Evolutionary conservation across 1,140 invertebrate genomes (phyloP).

Genomic region (Drosophila neocordata): DNA sequence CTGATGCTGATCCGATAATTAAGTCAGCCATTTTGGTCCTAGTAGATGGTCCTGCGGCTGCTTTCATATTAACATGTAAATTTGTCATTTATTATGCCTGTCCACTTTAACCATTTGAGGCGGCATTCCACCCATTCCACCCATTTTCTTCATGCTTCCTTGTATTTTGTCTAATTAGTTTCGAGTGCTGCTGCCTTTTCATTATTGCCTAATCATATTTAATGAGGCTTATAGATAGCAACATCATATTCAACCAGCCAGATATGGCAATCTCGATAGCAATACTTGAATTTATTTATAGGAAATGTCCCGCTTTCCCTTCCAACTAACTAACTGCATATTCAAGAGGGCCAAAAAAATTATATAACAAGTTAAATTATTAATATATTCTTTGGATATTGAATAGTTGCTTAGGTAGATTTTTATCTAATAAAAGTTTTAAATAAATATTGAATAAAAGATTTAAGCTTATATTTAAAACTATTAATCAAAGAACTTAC

Average conservation of each 20-base stretch:
- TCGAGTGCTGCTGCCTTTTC: slow-evolving; percentile 54
- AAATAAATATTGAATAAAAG: too few species aligned
- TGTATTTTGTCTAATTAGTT: slow-evolving; percentile 57
- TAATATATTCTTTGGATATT: too few species aligned
- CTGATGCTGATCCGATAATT: slow-evolving; percentile 51
- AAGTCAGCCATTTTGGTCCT: slow-evolving; percentile 54
- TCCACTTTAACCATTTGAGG: slow-evolving; percentile 20
- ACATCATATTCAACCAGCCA: slow-evolving; percentile 17
- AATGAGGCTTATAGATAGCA: slow-evolving; percentile 60
- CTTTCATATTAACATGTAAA: slow-evolving; percentile 75
- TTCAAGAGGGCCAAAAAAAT: too few species aligned
- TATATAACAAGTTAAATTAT: too few species aligned
- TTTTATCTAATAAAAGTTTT: too few species aligned
- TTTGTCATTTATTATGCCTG: slow-evolving; percentile 73
- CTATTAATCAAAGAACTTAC: too few species aligned
- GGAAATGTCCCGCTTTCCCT: background rate
- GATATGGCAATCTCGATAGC: background rate
- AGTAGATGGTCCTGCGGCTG: slow-evolving; percentile 29
- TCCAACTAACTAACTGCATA: background rate
- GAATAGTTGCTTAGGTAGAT: too few species aligned
- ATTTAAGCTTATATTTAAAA: too few species aligned
- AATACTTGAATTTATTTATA: slow-evolving; percentile 1
- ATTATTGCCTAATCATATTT: slow-evolving; percentile 38
- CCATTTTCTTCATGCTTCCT: background rate
- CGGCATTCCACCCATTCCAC: background rate